These are phyloP conservation scores for Pholis gunnellus DNA, from an alignment of 2,113 vertebrate species.

Conservation along the genomic window DNA sequence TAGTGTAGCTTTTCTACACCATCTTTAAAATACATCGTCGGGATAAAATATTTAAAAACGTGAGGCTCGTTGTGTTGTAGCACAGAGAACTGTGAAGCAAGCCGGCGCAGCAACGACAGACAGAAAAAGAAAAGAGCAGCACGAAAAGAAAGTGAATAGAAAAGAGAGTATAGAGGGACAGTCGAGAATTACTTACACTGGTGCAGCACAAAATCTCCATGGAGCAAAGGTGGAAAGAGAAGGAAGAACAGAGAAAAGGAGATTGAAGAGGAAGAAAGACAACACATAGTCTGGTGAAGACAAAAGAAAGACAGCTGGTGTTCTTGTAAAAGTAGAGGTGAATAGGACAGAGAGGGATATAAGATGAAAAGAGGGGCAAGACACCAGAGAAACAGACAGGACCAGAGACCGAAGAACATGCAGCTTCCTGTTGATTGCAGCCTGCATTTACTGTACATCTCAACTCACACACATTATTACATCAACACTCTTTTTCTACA, in stretches of 20 bases:
- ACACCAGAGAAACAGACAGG: slow-evolving; percentile 15
- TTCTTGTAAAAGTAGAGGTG: neutral
- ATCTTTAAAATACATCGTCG: neutral
- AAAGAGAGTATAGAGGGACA: slow-evolving; percentile 50
- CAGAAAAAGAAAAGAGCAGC: slow-evolving; percentile 12
- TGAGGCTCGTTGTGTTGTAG: neutral
- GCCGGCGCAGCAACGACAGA: slow-evolving; percentile 30
- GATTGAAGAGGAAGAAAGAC: slow-evolving; percentile 68
- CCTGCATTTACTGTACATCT: neutral
- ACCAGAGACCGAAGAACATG: slow-evolving; percentile 18
- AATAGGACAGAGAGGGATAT: neutral
- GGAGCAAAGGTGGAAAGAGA: slow-evolving; percentile 89
- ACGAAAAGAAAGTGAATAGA: neutral
- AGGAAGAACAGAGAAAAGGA: slow-evolving; percentile 63
- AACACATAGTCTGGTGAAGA: slow-evolving; percentile 49
- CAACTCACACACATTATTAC: neutral
- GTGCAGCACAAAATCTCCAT: slow-evolving; percentile 98
- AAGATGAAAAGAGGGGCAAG: slow-evolving; percentile 8
- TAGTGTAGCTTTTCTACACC: neutral
- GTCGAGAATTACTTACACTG: slow-evolving; percentile 93
- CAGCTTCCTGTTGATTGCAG: slow-evolving; percentile 1
- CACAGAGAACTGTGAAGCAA: slow-evolving; percentile 18
- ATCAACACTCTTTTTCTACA: neutral
- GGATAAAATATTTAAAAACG: neutral
- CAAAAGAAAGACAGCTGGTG: slow-evolving; percentile 31